These are phyloP conservation scores for Melanotaenia parkinsoni DNA, from an alignment of 2,797 vertebrate genomes.

Conservation along the genomic window DNA sequence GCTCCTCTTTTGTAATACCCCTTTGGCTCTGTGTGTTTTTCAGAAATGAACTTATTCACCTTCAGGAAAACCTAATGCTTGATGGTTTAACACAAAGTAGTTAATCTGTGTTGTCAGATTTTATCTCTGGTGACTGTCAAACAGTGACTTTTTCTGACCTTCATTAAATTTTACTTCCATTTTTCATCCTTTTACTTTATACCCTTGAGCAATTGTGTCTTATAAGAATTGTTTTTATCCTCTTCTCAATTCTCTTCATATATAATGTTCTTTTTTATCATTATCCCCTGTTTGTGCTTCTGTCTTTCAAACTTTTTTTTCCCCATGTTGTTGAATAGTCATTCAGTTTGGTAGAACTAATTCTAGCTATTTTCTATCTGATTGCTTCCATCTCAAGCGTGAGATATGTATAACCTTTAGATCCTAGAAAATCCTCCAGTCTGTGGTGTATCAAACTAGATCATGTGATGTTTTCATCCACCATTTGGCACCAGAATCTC, in stretches of 20 bases:
- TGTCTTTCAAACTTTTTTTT: slow-evolving; percentile 7
- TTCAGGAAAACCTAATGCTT: slow-evolving; percentile 11
- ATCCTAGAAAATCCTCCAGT: slow-evolving; percentile 12
- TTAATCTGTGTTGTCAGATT: slow-evolving; percentile 6
- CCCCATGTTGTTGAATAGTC: slow-evolving; percentile 38
- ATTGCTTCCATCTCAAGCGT: slow-evolving; percentile 10
- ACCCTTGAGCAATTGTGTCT: slow-evolving; percentile 16
- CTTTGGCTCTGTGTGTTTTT: slow-evolving; percentile 13
- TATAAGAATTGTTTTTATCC: slow-evolving; percentile 26
- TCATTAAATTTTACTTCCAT: slow-evolving; percentile 9
- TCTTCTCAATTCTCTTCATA: slow-evolving; percentile 31
- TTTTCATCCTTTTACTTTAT: slow-evolving; percentile 11
- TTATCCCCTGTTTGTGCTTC: slow-evolving; percentile 16
- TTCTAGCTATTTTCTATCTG: slow-evolving; percentile 17
- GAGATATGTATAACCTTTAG: background rate
- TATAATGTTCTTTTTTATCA: slow-evolving; percentile 35
- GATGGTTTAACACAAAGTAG: slow-evolving; percentile 3
- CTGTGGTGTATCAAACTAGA: slow-evolving; percentile 14
- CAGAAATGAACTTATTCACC: slow-evolving; percentile 10
- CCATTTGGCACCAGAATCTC: slow-evolving; percentile 8
- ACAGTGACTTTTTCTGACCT: slow-evolving; percentile 18
- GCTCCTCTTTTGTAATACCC: slow-evolving; percentile 24
- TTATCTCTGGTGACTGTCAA: slow-evolving; percentile 16
- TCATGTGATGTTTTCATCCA: slow-evolving; percentile 6
- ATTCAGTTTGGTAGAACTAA: slow-evolving; percentile 10